Evolutionary conservation across 2,888 invertebrate species (phyloP).

Genomic region (Lathronympha strigana): DNA sequence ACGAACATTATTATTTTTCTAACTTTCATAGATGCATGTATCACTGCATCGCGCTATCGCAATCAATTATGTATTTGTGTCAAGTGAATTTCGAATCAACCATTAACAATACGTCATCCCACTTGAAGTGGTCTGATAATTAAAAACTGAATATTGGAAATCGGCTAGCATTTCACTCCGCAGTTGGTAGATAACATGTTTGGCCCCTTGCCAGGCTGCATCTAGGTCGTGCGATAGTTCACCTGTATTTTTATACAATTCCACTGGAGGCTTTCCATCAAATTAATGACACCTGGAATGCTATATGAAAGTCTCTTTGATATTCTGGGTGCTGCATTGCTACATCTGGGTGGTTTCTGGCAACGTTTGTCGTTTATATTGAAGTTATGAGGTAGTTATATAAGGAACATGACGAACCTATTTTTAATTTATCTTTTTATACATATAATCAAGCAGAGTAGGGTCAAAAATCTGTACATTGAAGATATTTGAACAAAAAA

Average conservation of each 20-base stretch:
- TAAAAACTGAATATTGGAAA: slow-evolving; percentile 78
- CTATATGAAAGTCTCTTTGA: slow-evolving; percentile 29
- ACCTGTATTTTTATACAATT: slow-evolving; percentile 41
- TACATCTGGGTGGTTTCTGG: slow-evolving; percentile 12
- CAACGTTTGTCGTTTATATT: neutral
- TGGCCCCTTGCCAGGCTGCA: slow-evolving; percentile 72
- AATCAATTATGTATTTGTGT: slow-evolving; percentile 29
- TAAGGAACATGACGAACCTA: neutral
- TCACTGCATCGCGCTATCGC: too few relatives aligned
- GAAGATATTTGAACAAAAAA: too few relatives aligned
- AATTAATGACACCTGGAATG: slow-evolving; percentile 40
- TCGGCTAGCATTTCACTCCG: slow-evolving; percentile 64
- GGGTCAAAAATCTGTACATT: too few relatives aligned
- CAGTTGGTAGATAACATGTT: slow-evolving; percentile 70
- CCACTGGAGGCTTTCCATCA: slow-evolving; percentile 44
- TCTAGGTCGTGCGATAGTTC: slow-evolving; percentile 71
- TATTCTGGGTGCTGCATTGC: slow-evolving; percentile 32
- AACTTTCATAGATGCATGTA: neutral
- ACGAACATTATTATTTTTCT: neutral
- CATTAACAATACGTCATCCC: slow-evolving; percentile 51
- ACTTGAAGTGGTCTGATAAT: slow-evolving; percentile 72
- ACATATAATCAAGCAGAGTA: too few relatives aligned
- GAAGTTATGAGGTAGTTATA: neutral
- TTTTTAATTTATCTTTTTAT: too few relatives aligned
- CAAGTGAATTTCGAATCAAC: slow-evolving; percentile 40